These are phyloP conservation scores for Poecilia wingei DNA, from an alignment of 2,797 vertebrate species.

Conservation along the genomic window DNA sequence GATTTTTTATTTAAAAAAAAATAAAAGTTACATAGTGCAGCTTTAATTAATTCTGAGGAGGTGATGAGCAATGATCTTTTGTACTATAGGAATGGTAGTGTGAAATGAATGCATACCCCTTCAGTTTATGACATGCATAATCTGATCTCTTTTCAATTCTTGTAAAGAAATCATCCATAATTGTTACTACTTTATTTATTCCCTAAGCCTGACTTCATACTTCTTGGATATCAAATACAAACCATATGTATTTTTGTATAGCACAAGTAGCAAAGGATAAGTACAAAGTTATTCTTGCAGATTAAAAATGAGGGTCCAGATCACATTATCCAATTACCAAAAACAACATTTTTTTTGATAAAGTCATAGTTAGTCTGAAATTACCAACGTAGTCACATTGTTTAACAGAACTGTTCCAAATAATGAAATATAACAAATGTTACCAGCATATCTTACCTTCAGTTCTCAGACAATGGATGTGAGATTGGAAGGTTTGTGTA, in stretches of 20 bases:
- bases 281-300: background rate
- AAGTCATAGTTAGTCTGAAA: background rate
- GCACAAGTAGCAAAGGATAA: background rate
- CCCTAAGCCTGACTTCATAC: background rate
- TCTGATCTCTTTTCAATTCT: background rate
- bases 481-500: conserved; percentile 15
- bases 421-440: background rate
- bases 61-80: background rate
- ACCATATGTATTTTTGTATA: background rate
- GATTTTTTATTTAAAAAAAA: too few relatives aligned
- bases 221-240: background rate
- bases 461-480: background rate
- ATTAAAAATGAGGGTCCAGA: background rate
- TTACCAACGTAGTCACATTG: too few relatives aligned
- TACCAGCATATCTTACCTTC: background rate
- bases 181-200: background rate
- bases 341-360: background rate
- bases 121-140: background rate
- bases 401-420: background rate
- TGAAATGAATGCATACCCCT: background rate
- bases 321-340: background rate
- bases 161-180: background rate
- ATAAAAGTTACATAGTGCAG: too few relatives aligned
- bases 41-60: background rate
- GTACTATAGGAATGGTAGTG: background rate